These are phyloP conservation scores for Paralvinella palmiformis DNA, from an alignment of 1,140 invertebrate genomes.

Conservation along the genomic window DNA sequence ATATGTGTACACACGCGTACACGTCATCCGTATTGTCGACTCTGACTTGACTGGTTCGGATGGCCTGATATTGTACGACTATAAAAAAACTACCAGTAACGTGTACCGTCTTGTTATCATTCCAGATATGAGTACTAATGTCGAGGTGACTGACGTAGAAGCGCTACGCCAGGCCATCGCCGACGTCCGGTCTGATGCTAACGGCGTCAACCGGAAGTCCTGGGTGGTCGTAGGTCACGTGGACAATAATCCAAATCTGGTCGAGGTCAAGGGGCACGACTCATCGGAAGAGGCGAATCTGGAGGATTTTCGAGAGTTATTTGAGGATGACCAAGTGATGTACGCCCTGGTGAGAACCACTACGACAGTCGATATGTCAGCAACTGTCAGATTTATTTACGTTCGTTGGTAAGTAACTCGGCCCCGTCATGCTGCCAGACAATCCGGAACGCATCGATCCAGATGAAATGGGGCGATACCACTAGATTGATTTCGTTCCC, in stretches of 20 bases:
- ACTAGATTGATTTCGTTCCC: too few species aligned
- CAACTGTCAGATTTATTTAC: conserved; percentile 40
- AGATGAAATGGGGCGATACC: too few species aligned
- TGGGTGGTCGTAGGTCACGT: conserved; percentile 36
- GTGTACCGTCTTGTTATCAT: too few species aligned
- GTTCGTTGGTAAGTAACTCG: conserved; percentile 34
- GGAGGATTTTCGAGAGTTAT: conserved; percentile 20
- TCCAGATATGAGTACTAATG: conserved; percentile 29
- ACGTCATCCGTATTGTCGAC: too few species aligned
- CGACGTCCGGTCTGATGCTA: conserved; percentile 22
- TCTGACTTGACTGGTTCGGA: too few species aligned
- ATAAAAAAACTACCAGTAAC: too few species aligned
- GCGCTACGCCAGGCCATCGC: conserved; percentile 27
- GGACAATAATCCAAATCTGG: conserved; percentile 31
- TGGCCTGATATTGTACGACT: too few species aligned
- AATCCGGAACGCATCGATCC: too few species aligned
- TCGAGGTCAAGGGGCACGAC: conserved; percentile 8
- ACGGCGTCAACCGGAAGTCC: conserved; percentile 25
- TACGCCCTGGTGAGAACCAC: conserved; percentile 35
- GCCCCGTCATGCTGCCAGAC: too few species aligned
- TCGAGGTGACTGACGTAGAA: conserved; percentile 26
- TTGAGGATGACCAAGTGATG: conserved; percentile 32
- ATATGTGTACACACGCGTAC: too few species aligned
- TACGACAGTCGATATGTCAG: conserved; percentile 35
- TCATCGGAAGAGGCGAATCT: conserved; percentile 22